Evolutionary conservation across 2,113 vertebrate species (phyloP).

Genomic region (Gnathonemus longibarbis): DNA sequence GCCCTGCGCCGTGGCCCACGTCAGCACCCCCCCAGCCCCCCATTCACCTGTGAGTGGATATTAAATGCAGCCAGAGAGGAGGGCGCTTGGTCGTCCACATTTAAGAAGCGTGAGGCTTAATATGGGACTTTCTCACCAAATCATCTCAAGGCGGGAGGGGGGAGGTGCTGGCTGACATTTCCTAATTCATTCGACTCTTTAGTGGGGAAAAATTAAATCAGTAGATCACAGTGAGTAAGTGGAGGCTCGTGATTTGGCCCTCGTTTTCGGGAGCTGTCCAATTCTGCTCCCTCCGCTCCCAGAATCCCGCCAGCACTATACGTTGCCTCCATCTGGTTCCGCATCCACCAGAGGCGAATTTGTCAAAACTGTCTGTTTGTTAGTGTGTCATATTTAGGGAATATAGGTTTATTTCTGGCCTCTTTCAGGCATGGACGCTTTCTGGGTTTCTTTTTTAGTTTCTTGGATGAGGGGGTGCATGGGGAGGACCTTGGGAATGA

Average conservation of each 20-base stretch:
- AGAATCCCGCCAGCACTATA: not conserved
- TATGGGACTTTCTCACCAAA: not conserved
- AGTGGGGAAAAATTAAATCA: not conserved
- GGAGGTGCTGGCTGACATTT: not conserved
- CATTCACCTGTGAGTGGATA: not conserved
- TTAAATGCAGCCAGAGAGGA: not conserved
- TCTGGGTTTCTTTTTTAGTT: not conserved
- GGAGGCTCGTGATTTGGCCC: not conserved
- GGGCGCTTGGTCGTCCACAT: not conserved
- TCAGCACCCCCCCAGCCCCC: not conserved
- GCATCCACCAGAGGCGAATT: conserved; percentile 27
- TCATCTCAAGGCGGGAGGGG: not conserved
- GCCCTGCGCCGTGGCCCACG: not conserved
- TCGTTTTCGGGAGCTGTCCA: not conserved
- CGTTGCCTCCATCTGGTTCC: conserved; percentile 20
- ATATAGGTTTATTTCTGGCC: conserved; percentile 10
- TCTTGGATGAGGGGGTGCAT: not conserved
- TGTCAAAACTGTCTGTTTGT: conserved; percentile 23
- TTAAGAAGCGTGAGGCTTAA: not conserved
- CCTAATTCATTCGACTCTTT: not conserved
- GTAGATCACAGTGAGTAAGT: not conserved
- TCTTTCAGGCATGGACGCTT: not conserved
- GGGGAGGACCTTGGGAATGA: not conserved
- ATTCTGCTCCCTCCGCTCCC: not conserved
- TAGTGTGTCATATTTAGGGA: conserved; percentile 23